Evolutionary conservation across 2,888 invertebrate genomes (phyloP).

Genomic region (Sepiola atlantica): DNA sequence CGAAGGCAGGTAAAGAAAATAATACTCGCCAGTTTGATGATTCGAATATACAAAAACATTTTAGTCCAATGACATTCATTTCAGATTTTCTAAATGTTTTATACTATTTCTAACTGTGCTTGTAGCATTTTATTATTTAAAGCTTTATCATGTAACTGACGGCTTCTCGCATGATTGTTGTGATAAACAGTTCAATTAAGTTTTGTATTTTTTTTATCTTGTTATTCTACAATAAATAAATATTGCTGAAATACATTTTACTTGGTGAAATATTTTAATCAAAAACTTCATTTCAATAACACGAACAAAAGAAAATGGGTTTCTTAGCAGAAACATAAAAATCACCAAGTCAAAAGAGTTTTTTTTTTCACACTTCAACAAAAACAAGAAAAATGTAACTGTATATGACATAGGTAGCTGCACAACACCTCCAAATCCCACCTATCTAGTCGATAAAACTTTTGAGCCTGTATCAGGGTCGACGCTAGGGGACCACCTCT

Average conservation of each 20-base stretch:
- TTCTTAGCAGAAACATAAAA: neutral
- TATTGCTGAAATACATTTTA: neutral
- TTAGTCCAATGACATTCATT: too few relatives aligned
- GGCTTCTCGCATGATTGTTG: neutral
- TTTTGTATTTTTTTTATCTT: neutral
- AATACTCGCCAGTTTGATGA: too few relatives aligned
- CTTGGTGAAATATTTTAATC: constrained; percentile 9
- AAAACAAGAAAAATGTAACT: neutral
- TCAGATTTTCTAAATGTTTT: too few relatives aligned
- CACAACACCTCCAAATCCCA: too few relatives aligned
- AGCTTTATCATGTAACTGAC: neutral
- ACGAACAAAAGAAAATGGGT: neutral
- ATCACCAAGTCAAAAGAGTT: neutral
- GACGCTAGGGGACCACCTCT: too few relatives aligned
- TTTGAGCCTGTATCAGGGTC: too few relatives aligned
- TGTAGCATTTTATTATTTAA: too few relatives aligned
- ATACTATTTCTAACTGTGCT: too few relatives aligned
- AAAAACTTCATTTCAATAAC: constrained; percentile 4
- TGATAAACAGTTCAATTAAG: neutral
- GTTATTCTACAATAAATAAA: neutral
- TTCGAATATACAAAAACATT: too few relatives aligned
- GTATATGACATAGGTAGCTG: neutral
- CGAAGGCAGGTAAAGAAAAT: too few relatives aligned
- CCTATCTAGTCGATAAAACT: too few relatives aligned
- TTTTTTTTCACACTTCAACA: too few relatives aligned